phyloP scores from a whole-genome alignment of 2,888 invertebrate species.

The Emmelina monodactyla region DNA sequence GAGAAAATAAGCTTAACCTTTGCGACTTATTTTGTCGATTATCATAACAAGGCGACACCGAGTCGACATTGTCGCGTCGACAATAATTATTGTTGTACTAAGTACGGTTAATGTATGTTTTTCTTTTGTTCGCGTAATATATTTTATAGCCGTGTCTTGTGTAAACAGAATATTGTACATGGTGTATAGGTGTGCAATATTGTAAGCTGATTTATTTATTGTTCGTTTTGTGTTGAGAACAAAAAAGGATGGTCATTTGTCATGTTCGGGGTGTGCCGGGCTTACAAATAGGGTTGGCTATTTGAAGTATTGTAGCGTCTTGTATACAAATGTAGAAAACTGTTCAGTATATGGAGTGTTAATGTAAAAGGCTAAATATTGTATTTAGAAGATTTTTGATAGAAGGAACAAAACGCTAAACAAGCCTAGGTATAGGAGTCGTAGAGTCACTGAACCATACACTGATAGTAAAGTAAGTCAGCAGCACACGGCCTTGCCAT shows the following conservation, averaged over 20 bases:
- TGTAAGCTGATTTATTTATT: constrained; percentile 55
- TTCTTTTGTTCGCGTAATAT: constrained; percentile 52
- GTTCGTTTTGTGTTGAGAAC: constrained; percentile 24
- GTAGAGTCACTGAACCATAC: constrained; percentile 23
- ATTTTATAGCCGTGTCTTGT: constrained; percentile 59
- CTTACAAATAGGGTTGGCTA: background rate
- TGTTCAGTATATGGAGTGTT: background rate
- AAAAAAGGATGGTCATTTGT: constrained; percentile 24
- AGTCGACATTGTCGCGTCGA: no score
- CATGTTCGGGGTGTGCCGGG: constrained; percentile 3
- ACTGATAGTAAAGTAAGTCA: constrained; percentile 25
- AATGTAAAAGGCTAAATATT: background rate
- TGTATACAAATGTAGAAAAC: no score
- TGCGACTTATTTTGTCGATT: constrained; percentile 52
- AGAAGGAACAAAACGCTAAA: constrained; percentile 2
- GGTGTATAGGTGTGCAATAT: constrained; percentile 54
- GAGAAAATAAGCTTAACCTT: constrained; percentile 42
- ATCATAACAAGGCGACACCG: constrained; percentile 44
- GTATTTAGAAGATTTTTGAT: background rate
- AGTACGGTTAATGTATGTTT: constrained; percentile 41
- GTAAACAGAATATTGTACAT: constrained; percentile 54
- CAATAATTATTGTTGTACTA: constrained; percentile 37
- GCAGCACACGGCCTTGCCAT: constrained; percentile 38
- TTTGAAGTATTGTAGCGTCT: no score
- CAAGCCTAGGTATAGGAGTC: no score